Percentiles rank a stretch among this genome's conserved stretches.
Conservation (phyloP, 1,140 invertebrate species). For the Drosophila orosa region DNA sequence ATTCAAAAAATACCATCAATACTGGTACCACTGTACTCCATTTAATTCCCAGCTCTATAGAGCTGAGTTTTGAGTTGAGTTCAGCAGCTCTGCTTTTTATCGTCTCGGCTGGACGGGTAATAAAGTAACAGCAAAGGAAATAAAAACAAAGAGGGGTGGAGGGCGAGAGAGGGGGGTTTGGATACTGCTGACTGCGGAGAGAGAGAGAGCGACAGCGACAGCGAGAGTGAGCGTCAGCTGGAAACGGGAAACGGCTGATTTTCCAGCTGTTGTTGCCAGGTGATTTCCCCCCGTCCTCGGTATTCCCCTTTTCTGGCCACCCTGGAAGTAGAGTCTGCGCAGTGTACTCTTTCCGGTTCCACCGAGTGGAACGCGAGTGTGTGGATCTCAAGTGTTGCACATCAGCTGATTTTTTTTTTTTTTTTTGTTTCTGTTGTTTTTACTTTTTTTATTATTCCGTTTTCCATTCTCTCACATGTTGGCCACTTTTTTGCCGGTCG, state of each 20-base stretch:
- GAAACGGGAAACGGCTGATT: conserved; percentile 74
- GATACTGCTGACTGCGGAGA: conserved; percentile 25
- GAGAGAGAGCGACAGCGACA: conserved; percentile 7
- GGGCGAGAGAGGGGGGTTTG: neutral
- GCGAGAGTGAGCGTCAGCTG: conserved; percentile 31
- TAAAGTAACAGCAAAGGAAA: conserved; percentile 78
- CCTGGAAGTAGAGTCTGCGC: conserved; percentile 70
- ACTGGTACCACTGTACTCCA: conserved; percentile 37
- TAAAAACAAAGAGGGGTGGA: conserved; percentile 36
- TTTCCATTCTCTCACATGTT: conserved; percentile 45
- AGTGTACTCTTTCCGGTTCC: conserved; percentile 24
- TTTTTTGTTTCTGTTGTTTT: conserved; percentile 1
- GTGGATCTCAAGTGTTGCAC: conserved; percentile 51
- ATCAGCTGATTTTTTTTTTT: conserved; percentile 71
- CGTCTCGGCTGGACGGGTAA: conserved; percentile 60
- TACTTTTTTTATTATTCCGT: conserved; percentile 20
- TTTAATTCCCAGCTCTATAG: conserved; percentile 29
- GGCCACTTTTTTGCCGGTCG: conserved; percentile 61
- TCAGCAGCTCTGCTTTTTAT: conserved; percentile 60
- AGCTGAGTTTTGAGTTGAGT: conserved; percentile 34
- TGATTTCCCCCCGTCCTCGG: conserved; percentile 63
- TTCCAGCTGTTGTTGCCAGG: conserved; percentile 84
- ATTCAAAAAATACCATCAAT: neutral
- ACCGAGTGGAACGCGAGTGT: conserved; percentile 42
- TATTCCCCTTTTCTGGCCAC: conserved; percentile 3